A percentile compares a stretch with the other conserved stretches of the same genome.
Evolutionary conservation across 2,888 invertebrate species (phyloP).

Genomic region (Osedax fenrisi): DNA sequence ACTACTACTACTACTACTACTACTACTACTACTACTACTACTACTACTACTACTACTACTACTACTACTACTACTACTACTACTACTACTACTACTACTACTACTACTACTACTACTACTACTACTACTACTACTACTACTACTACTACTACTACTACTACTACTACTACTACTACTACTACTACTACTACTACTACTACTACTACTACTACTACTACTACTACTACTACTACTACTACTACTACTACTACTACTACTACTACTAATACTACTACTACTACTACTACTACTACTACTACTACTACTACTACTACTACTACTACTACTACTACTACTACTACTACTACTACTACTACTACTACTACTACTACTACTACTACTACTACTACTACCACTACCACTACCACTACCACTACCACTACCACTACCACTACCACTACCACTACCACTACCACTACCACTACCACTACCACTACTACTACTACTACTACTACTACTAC

Average conservation of each 20-base stretch:
- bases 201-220: neutral
- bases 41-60: neutral
- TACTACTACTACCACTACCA: too few relatives aligned
- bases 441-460: neutral
- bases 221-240: neutral
- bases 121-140: neutral
- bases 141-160: neutral
- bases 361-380: too few relatives aligned
- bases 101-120: neutral
- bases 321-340: neutral
- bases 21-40: constrained; percentile 5
- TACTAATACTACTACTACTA: too few relatives aligned
- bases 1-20: neutral
- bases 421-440: neutral
- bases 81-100: neutral
- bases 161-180: neutral
- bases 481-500: neutral
- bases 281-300: neutral
- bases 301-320: neutral
- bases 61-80: neutral
- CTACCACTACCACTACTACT: neutral
- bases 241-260: neutral
- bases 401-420: too few relatives aligned
- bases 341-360: neutral
- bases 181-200: neutral